These are phyloP conservation scores for Dynastes hyllus DNA, from an alignment of 2,888 invertebrate species.

Conservation along the genomic window DNA sequence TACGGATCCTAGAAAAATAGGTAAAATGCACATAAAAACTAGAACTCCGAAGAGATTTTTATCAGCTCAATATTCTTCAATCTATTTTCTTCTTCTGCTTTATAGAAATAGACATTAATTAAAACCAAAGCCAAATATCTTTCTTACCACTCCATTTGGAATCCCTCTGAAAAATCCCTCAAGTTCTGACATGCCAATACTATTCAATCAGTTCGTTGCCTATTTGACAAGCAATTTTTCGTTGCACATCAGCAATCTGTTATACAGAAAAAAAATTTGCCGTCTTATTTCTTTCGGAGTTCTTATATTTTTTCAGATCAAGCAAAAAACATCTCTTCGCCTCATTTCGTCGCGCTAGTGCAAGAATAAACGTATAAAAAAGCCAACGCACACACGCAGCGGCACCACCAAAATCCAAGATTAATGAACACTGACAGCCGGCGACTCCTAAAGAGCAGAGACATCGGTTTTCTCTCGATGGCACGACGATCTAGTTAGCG, in stretches of 20 bases:
- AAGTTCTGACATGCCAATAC: no score
- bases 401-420: conserved; percentile 29
- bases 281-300: conserved; percentile 12
- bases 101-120: no score
- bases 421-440: conserved; percentile 36
- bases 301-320: conserved; percentile 5
- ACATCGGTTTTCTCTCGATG: conserved; percentile 33
- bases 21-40: no score
- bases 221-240: conserved; percentile 13
- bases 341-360: background rate
- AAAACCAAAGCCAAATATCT: no score
- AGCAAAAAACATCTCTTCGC: background rate
- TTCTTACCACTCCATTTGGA: no score
- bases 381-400: conserved; percentile 2
- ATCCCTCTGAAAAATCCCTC: no score
- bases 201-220: no score
- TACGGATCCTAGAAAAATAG: no score
- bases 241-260: conserved; percentile 1
- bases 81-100: no score
- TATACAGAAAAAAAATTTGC: conserved; percentile 8
- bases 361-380: background rate
- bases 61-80: no score
- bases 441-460: conserved; percentile 25
- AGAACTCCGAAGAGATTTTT: no score
- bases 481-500: conserved; percentile 50